A percentile compares a stretch with the other conserved stretches of the same genome.
Conservation (phyloP, 2,888 invertebrate species). For the Sturmia bella region DNA sequence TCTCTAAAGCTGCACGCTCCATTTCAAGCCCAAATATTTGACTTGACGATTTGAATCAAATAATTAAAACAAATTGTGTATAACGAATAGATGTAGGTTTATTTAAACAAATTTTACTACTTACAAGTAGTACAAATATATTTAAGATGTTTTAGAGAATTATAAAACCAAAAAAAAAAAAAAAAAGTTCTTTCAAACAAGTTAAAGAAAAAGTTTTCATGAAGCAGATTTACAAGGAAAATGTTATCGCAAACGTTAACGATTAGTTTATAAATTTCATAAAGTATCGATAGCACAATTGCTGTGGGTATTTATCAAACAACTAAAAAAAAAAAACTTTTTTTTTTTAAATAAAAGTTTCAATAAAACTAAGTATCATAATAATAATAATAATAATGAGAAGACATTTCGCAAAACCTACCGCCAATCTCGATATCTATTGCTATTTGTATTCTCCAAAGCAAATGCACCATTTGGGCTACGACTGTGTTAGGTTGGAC, state of each 20-base stretch:
- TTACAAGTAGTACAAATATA: slow-evolving; percentile 23
- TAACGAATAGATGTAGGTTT: slow-evolving; percentile 15
- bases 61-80: slow-evolving; percentile 30
- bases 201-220: not conserved
- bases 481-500: slow-evolving; percentile 44
- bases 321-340: slow-evolving; percentile 10
- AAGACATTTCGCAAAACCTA: slow-evolving; percentile 50
- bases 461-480: slow-evolving; percentile 45
- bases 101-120: slow-evolving; percentile 44
- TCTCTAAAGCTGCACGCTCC: not conserved
- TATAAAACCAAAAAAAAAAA: slow-evolving; percentile 40
- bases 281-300: slow-evolving; percentile 33
- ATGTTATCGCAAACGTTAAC: slow-evolving; percentile 13
- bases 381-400: slow-evolving; percentile 32
- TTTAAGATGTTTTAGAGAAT: slow-evolving; percentile 11
- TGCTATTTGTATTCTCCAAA: slow-evolving; percentile 43
- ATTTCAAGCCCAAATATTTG: slow-evolving; percentile 3
- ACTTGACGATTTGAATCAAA: not conserved
- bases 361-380: slow-evolving; percentile 13
- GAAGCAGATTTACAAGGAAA: slow-evolving; percentile 25
- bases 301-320: slow-evolving; percentile 37
- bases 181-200: slow-evolving; percentile 5
- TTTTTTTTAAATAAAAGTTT: not conserved
- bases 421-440: slow-evolving; percentile 50
- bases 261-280: slow-evolving; percentile 17